A percentile compares a stretch with the other conserved stretches of the same genome.
Conservation (phyloP, 2,888 invertebrate genomes). For the Cartodere bifasciata region DNA sequence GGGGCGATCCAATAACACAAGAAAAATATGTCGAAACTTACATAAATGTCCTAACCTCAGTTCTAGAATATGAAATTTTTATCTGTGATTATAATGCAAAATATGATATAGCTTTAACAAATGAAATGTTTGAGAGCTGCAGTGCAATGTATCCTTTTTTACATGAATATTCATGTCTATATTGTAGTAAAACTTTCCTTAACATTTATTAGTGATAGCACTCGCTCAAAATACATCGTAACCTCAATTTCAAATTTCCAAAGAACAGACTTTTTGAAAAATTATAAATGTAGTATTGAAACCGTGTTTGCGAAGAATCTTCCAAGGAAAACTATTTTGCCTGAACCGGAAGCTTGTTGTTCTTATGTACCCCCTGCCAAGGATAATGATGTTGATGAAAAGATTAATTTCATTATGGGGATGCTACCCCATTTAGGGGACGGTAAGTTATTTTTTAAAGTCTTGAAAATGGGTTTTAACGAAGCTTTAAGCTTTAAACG, state of each 20-base stretch:
- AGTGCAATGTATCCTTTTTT: conserved; percentile 26
- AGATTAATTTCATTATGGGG: conserved; percentile 36
- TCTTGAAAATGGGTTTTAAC: neutral
- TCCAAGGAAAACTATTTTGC: conserved; percentile 2
- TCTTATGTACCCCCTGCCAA: conserved; percentile 9
- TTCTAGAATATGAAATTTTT: conserved; percentile 32
- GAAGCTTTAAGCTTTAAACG: neutral
- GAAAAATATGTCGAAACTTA: conserved; percentile 28
- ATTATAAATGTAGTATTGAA: conserved; percentile 14
- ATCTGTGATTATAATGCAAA: conserved; percentile 31
- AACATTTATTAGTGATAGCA: conserved; percentile 26
- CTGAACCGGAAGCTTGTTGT: conserved; percentile 14
- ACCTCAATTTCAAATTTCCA: conserved; percentile 25
- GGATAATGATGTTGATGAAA: conserved; percentile 28
- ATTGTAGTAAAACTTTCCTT: conserved; percentile 15
- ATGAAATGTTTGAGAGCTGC: conserved; percentile 28
- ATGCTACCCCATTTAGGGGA: conserved; percentile 73
- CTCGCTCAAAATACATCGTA: conserved; percentile 28
- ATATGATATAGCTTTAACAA: conserved; percentile 26
- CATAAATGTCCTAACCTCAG: conserved; percentile 25
- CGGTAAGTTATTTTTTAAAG: conserved; percentile 36
- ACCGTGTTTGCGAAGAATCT: conserved; percentile 14
- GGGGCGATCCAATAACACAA: conserved; percentile 25
- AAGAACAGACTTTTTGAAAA: conserved; percentile 11
- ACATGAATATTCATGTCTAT: neutral